A percentile compares a stretch with the other conserved stretches of the same genome.
Conservation (phyloP, 2,797 vertebrate genomes). For the Parauchenoglanis punctatus region DNA sequence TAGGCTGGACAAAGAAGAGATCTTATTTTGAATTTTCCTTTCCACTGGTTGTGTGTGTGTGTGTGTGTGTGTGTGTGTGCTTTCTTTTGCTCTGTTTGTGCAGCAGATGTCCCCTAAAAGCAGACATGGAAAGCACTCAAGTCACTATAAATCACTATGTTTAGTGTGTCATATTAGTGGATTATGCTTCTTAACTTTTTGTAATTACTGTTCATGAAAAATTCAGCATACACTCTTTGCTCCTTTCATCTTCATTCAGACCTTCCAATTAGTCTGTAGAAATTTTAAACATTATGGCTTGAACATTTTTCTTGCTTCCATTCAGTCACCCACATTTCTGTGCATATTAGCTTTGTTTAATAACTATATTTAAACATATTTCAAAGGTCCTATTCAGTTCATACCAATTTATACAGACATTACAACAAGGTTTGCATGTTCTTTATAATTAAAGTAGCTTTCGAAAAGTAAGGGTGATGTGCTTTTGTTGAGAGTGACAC, state of each 20-base stretch:
- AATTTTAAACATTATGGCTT: background rate
- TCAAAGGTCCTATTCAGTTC: background rate
- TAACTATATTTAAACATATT: background rate
- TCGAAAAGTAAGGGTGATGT: background rate
- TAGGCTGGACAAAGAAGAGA: too few species aligned
- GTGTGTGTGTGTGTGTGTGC: background rate
- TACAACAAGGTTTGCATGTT: background rate
- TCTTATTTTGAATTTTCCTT: too few species aligned
- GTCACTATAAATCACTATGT: background rate
- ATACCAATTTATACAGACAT: background rate
- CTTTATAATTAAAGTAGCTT: background rate
- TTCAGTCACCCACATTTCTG: background rate
- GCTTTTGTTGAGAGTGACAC: too few species aligned
- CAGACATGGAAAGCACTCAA: background rate
- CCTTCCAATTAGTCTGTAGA: background rate
- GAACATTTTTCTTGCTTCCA: background rate
- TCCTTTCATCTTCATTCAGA: background rate
- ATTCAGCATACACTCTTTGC: background rate
- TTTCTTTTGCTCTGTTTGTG: background rate
- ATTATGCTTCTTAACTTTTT: background rate
- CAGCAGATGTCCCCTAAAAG: background rate
- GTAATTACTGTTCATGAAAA: background rate
- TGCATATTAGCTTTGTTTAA: background rate
- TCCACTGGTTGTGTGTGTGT: background rate
- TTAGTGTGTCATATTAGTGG: background rate